Percentiles rank a stretch among this genome's conserved stretches.
phyloP scores from a whole-genome alignment of 2,797 vertebrate genomes.

The Kryptolebias ocellatus region DNA sequence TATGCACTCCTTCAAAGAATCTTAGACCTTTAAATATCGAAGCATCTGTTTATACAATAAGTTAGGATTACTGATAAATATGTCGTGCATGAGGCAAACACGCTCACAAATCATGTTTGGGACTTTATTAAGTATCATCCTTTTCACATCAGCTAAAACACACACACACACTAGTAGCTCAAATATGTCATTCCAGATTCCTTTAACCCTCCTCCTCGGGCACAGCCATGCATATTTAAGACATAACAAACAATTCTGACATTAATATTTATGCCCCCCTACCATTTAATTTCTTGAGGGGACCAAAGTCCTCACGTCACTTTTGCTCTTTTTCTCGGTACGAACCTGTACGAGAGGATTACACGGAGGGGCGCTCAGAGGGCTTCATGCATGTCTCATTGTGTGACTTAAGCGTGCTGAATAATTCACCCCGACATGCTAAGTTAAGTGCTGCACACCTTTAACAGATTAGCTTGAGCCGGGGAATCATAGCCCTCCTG shows the following conservation, averaged over 20 bases:
- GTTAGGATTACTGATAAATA: constrained; percentile 20
- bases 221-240: constrained; percentile 67
- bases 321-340: constrained; percentile 14
- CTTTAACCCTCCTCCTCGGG: constrained; percentile 68
- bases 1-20: too few species aligned
- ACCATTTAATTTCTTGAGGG: constrained; percentile 51
- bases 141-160: constrained; percentile 59
- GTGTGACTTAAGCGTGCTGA: constrained; percentile 67
- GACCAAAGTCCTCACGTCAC: constrained; percentile 34
- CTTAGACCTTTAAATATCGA: not conserved
- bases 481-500: constrained; percentile 21
- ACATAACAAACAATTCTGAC: constrained; percentile 56
- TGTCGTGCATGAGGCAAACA: constrained; percentile 5
- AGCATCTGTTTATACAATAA: constrained; percentile 14
- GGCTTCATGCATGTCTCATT: constrained; percentile 56
- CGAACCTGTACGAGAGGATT: constrained; percentile 52
- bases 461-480: constrained; percentile 48
- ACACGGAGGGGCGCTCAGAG: constrained; percentile 49
- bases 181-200: constrained; percentile 63
- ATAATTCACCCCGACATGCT: constrained; percentile 65
- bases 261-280: constrained; percentile 73
- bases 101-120: constrained; percentile 31
- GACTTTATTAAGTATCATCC: constrained; percentile 60
- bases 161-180: constrained; percentile 16
- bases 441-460: constrained; percentile 53